A percentile compares a stretch with the other conserved stretches of the same genome.
Evolutionary conservation across 1,140 invertebrate species (phyloP).

Genomic region (Asobara japonica): DNA sequence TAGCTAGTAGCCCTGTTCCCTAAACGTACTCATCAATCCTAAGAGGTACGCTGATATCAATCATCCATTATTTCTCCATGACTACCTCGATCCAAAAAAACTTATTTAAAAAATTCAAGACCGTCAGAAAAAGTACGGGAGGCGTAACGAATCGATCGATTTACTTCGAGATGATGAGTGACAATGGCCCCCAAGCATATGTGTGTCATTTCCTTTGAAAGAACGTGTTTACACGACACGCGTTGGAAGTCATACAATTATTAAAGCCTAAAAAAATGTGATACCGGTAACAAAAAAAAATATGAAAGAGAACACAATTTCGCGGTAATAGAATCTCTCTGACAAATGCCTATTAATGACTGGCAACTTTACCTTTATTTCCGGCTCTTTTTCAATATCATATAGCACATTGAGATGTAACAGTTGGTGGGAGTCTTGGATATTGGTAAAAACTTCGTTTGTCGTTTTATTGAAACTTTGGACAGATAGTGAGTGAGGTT

Average conservation of each 20-base stretch:
- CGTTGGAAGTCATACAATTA: not conserved
- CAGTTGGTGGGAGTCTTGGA: slow-evolving; percentile 44
- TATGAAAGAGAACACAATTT: not conserved
- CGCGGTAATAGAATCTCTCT: slow-evolving; percentile 19
- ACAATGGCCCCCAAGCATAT: slow-evolving; percentile 11
- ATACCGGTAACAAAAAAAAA: not conserved
- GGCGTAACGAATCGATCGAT: slow-evolving; percentile 23
- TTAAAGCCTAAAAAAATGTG: not conserved
- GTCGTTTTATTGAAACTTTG: not conserved
- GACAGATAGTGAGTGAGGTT: not conserved
- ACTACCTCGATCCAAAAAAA: not conserved
- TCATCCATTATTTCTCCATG: not conserved
- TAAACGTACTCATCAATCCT: not conserved
- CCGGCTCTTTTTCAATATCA: slow-evolving; percentile 17
- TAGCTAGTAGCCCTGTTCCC: not conserved
- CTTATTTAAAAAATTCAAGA: not conserved
- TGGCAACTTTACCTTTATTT: slow-evolving; percentile 45
- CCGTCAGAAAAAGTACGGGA: not conserved
- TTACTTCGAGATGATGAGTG: not conserved
- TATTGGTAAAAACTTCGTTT: not conserved
- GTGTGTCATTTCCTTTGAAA: not conserved
- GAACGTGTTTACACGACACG: slow-evolving; percentile 18
- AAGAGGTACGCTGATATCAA: not conserved
- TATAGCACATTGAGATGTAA: slow-evolving; percentile 41
- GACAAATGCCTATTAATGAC: slow-evolving; percentile 57